Conservation (phyloP, 2,888 invertebrate species). For the Dorcus parallelipipedus region DNA sequence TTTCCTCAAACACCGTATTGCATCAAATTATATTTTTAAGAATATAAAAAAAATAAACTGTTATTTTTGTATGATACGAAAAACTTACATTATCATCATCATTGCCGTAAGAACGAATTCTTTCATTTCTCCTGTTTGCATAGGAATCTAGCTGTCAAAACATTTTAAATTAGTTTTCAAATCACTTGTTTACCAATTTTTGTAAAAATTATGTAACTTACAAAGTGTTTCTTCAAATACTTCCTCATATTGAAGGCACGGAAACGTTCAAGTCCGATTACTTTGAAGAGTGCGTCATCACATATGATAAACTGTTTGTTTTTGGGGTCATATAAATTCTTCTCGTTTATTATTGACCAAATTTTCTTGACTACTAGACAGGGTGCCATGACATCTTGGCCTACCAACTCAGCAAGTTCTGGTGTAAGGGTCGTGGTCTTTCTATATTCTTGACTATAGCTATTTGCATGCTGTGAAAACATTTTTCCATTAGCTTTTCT, state of each 20-base stretch:
- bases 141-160: no score
- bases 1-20: neutral
- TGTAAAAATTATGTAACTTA: slow-evolving; percentile 49
- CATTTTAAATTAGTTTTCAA: no score
- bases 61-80: neutral
- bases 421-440: slow-evolving; percentile 81
- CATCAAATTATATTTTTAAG: no score
- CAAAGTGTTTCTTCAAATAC: slow-evolving; percentile 87
- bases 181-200: no score
- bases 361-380: slow-evolving; percentile 88
- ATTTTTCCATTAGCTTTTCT: neutral
- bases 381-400: slow-evolving; percentile 77
- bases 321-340: slow-evolving; percentile 86
- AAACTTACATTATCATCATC: slow-evolving; percentile 16
- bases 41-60: no score
- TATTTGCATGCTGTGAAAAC: slow-evolving; percentile 27
- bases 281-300: slow-evolving; percentile 83
- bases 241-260: slow-evolving; percentile 97
- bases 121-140: no score
- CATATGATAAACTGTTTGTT: slow-evolving; percentile 95
- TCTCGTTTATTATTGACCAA: slow-evolving; percentile 87
- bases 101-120: neutral
- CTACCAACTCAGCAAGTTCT: slow-evolving; percentile 79
- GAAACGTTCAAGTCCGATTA: slow-evolving; percentile 90
- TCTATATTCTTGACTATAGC: slow-evolving; percentile 73